A percentile compares a stretch with the other conserved stretches of the same genome.
Evolutionary conservation across 2,113 vertebrate species (phyloP).

Genomic region (Nibea coibor): DNA sequence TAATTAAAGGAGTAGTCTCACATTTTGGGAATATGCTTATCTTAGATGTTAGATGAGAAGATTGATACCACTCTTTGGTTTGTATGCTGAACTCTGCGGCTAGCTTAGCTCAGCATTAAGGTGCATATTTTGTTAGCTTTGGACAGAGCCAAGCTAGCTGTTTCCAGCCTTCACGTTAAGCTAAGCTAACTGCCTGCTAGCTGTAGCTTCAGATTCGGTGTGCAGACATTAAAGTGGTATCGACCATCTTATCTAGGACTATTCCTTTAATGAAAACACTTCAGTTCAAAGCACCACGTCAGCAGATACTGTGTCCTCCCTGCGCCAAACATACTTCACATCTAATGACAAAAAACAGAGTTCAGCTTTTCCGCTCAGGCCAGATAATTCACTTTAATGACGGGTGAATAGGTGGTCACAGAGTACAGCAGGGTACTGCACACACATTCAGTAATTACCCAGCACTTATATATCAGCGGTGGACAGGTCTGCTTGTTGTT

Average conservation of each 20-base stretch:
- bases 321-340: conserved; percentile 30
- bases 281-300: not conserved
- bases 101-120: not conserved
- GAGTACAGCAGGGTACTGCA: conserved; percentile 4
- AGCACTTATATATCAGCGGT: conserved; percentile 30
- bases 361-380: conserved; percentile 29
- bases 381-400: conserved; percentile 47
- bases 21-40: too few relatives aligned
- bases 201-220: not conserved
- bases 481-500: conserved; percentile 4
- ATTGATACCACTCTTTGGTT: too few relatives aligned
- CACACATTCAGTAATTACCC: conserved; percentile 27
- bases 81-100: too few relatives aligned
- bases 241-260: not conserved
- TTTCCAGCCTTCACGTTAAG: not conserved
- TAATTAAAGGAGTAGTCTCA: not conserved
- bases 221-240: not conserved
- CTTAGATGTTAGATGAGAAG: too few relatives aligned
- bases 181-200: not conserved
- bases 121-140: not conserved
- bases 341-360: conserved; percentile 30
- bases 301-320: not conserved
- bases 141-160: not conserved
- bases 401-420: conserved; percentile 27
- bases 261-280: conserved; percentile 3